Percentiles rank a stretch among this genome's conserved stretches.
Evolutionary conservation across 35 echinoderm and acorn worm species (phyloP).

Genomic region (Ophioderma brevispina): DNA sequence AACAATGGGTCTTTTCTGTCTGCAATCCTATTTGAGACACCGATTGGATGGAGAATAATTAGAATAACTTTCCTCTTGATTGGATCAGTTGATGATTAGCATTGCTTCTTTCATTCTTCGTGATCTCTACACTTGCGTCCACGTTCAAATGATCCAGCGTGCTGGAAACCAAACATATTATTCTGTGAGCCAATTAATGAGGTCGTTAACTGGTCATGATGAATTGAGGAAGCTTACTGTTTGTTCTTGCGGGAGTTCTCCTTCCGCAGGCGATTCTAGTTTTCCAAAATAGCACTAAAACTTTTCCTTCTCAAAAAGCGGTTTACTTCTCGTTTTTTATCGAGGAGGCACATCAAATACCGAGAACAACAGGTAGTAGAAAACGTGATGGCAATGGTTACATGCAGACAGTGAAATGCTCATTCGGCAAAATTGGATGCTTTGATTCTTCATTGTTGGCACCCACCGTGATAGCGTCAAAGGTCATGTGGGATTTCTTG

Average conservation of each 20-base stretch:
- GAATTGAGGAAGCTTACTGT: conserved; percentile 4
- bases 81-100: background rate
- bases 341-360: background rate
- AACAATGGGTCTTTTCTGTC: background rate
- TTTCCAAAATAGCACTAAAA: background rate
- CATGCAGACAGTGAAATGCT: conserved; percentile 6
- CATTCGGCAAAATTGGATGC: conserved; percentile 25
- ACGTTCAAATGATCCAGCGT: background rate
- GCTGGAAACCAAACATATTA: conserved; percentile 2
- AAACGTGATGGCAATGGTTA: conserved; percentile 12
- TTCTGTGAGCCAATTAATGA: background rate
- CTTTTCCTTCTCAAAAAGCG: conserved; percentile 3
- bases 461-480: conserved; percentile 38
- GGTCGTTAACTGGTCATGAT: background rate
- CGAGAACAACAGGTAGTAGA: conserved; percentile 5
- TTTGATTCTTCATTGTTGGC: conserved; percentile 45
- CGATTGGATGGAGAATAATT: conserved; percentile 1
- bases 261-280: conserved; percentile 20
- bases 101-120: background rate
- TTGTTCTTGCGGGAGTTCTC: no score
- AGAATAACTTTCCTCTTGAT: background rate
- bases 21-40: no score
- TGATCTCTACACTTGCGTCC: background rate
- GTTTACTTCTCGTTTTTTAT: conserved; percentile 29
- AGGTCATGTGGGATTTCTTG: background rate